phyloP scores from a whole-genome alignment of 1,140 invertebrate genomes.

The Drosophila novamexicana region DNA sequence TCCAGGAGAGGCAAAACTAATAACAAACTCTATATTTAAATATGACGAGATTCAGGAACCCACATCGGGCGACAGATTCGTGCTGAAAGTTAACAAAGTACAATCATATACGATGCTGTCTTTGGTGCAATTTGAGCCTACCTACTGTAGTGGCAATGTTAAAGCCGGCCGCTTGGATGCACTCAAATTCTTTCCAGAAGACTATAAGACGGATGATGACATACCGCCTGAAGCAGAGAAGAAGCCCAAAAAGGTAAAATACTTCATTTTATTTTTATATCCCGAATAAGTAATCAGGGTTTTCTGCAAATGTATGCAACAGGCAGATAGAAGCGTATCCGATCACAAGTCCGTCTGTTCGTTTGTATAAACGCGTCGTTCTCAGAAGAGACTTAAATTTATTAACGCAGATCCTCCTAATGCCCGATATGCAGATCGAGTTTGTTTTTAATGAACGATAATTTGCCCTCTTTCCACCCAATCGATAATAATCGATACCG shows the following conservation, averaged over 20 bases:
- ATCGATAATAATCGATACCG: no score
- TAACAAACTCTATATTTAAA: constrained; percentile 85
- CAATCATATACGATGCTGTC: constrained; percentile 85
- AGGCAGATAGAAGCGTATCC: no score
- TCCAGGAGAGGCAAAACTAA: constrained; percentile 84
- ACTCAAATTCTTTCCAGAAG: constrained; percentile 87
- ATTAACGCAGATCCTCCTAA: no score
- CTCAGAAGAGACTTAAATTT: no score
- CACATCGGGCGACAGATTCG: constrained; percentile 85
- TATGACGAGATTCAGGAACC: constrained; percentile 82
- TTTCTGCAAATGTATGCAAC: no score
- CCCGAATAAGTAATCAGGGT: no score
- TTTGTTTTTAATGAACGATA: no score
- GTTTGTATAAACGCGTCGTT: no score
- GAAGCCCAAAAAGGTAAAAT: constrained; percentile 37
- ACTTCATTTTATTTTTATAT: not conserved
- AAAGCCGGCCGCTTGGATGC: constrained; percentile 86
- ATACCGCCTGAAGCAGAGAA: constrained; percentile 17
- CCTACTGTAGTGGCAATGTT: constrained; percentile 86
- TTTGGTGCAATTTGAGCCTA: constrained; percentile 86
- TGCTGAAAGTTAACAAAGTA: constrained; percentile 86
- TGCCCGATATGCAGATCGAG: no score
- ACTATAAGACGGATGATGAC: constrained; percentile 84
- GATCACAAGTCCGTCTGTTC: no score
- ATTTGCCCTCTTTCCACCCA: no score